Evolutionary conservation across 1,140 invertebrate species (phyloP).

Genomic region (Drosophila auraria): DNA sequence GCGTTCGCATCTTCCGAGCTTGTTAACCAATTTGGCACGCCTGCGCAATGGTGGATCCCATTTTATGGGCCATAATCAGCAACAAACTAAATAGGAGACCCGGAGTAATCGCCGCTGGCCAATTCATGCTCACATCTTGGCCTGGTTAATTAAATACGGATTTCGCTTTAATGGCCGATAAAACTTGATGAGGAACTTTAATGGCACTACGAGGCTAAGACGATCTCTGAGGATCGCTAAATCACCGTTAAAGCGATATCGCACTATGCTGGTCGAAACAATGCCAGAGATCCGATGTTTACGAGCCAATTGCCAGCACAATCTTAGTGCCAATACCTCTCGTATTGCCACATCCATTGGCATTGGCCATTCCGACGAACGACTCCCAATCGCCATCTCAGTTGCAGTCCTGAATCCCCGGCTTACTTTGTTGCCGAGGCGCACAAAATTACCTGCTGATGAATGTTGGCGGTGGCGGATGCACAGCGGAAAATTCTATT

Average conservation of each 20-base stretch:
- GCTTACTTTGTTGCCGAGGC: constrained; percentile 76
- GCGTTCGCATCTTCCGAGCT: constrained; percentile 7
- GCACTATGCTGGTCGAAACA: constrained; percentile 49
- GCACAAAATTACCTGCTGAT: constrained; percentile 84
- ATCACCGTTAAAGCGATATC: constrained; percentile 80
- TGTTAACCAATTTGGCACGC: constrained; percentile 72
- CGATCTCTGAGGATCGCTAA: constrained; percentile 58
- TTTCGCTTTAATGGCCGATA: constrained; percentile 82
- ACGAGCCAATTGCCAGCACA: constrained; percentile 77
- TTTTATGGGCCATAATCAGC: constrained; percentile 65
- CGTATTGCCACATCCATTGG: not conserved
- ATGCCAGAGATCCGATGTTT: constrained; percentile 64
- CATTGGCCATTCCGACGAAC: not conserved
- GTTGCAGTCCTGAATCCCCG: constrained; percentile 5
- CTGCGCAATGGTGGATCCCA: constrained; percentile 37
- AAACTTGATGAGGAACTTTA: constrained; percentile 84
- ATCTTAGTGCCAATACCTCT: constrained; percentile 44
- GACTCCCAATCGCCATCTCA: not conserved
- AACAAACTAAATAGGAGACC: constrained; percentile 66
- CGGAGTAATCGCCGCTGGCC: constrained; percentile 54
- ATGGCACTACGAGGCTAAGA: constrained; percentile 45
- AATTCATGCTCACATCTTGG: constrained; percentile 85
- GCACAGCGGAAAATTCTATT: not conserved
- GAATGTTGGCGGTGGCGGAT: constrained; percentile 44
- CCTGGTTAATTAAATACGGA: constrained; percentile 84